Base-by-base conservation (phyloP, 2,888 invertebrate genomes). In the Drosophila austrosaltans region DNA sequence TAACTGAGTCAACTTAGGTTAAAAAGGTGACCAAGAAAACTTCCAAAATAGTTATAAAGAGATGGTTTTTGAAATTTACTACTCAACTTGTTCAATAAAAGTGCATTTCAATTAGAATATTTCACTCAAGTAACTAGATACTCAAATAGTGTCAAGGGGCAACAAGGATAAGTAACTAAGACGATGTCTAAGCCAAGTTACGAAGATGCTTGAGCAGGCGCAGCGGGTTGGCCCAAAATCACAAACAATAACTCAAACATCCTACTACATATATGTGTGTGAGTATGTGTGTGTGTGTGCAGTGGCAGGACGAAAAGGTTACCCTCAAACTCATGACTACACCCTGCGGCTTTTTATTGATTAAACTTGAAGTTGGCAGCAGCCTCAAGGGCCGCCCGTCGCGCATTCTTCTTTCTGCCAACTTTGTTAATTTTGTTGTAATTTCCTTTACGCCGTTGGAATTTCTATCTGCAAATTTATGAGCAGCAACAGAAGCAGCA, bases 391-490 rank as follows among this genome's bases (percentile, higher is more conserved):
- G 63, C 63, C 71, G 40, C 75, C 76, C 64, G 72, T 42, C 56
- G 69, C 39, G 42, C 57, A 53, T 42, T 58, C 25, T 63, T 66
- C 65, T 66, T 53, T 72, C 74, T 66, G 72, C 74, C 69, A 87
- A 88, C 73, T 89, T 87, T 87, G 81, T 87, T 87, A 87, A 87
- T 87, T 85, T 86, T 84, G 78, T 82, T 87, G 87, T 87, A 86
- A 87, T 87, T 87, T 87, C 86, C 79, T 81, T 79, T 76, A 76
- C 85, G 79, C 89, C 75, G 89, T 66, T 82, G 89, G 88, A 89
- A 87, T 87, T 87, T 87, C 89, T 87, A 89, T 89, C 88, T 87
- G 86, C 76, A 70, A 82, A 82, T 87, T 89, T 86, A 87, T 87
- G 88, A 82, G 82, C 70, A 77, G 67, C 75, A 85, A 86, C 86